Base-by-base conservation (phyloP, 2,113 vertebrate genomes). In the Ammodytes dubius region DNA sequence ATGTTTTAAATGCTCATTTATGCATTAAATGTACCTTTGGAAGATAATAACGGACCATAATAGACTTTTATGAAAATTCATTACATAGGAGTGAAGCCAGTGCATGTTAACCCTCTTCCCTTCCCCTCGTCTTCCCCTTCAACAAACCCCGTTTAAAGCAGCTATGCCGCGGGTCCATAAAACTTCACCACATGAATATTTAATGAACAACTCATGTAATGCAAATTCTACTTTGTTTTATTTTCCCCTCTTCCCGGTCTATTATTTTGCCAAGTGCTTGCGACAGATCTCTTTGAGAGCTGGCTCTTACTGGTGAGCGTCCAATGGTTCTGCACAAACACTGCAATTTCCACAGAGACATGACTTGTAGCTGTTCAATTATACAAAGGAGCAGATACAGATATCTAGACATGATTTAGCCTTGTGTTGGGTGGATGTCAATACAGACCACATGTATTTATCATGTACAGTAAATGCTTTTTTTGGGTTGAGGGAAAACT, bases 1-100 rank as follows among this genome's bases (percentile, higher is more conserved):
- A 81, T 90, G 80, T 90, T 93, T 89, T 91, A 91, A 94, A 93
- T 85, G 85, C 56, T 89, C 89, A 89, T 91, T 90, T 89, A 86
- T 90, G 85, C 83, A 85, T 90, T 85, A 89, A 83, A 90, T 91
- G 82, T 86, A 87, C 84, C 74, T 86, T 78, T 81, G 19, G 79
- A 78, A 87, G 76, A 89, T 90, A 92, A 89, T 90, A 88, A 82
- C 77, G 57, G 68, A n/a, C 87, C 64, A 71, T 92, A 87, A 92
- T 91, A 88, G 90, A 90, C 87, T 90, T 89, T 87, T 81, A 91
- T 90, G 86, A 88, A 87, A 92, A 87, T 82, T 77, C 77, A 90
- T 90, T 90, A 84, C 76, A 84, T 79, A 73, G 61, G 67, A 87
- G 71, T 42, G 67, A 83, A 71, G 67, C 67, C 17, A 12, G 43